Evolutionary conservation across 2,797 vertebrate genomes (phyloP).

Genomic region (Trichosurus vulpecula): DNA sequence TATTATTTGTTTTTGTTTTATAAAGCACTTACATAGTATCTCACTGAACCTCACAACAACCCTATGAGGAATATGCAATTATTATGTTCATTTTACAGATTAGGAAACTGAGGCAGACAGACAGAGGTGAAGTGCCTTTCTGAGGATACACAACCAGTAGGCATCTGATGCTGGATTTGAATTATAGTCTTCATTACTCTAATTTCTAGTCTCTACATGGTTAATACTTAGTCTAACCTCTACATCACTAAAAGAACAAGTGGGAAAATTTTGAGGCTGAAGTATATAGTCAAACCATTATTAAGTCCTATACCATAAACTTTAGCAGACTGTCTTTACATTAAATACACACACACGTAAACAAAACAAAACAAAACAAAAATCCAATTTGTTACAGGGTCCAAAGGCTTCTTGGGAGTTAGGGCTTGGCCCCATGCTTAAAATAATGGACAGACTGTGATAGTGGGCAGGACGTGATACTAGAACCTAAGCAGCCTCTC

Average conservation of each 20-base stretch:
- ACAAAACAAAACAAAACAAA: neutral
- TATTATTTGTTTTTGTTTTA: neutral
- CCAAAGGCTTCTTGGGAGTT: neutral
- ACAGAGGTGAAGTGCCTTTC: neutral
- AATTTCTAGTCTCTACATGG: neutral
- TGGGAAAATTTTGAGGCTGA: neutral
- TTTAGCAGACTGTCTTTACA: neutral
- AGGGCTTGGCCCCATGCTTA: neutral
- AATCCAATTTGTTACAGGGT: neutral
- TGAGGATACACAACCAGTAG: neutral
- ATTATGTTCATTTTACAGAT: neutral
- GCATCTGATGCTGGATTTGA: neutral
- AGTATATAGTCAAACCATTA: neutral
- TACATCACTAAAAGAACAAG: neutral
- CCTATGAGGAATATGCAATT: neutral
- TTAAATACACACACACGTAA: neutral
- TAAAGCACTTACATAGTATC: neutral
- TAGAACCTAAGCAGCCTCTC: neutral
- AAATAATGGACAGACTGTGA: neutral
- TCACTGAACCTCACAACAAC: neutral
- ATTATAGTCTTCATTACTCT: neutral
- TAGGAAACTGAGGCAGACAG: neutral
- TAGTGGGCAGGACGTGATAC: neutral
- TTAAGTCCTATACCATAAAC: neutral
- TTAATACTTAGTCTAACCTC: neutral